Base-by-base conservation (phyloP, 2,888 invertebrate species). In the Drosophila affinis region DNA sequence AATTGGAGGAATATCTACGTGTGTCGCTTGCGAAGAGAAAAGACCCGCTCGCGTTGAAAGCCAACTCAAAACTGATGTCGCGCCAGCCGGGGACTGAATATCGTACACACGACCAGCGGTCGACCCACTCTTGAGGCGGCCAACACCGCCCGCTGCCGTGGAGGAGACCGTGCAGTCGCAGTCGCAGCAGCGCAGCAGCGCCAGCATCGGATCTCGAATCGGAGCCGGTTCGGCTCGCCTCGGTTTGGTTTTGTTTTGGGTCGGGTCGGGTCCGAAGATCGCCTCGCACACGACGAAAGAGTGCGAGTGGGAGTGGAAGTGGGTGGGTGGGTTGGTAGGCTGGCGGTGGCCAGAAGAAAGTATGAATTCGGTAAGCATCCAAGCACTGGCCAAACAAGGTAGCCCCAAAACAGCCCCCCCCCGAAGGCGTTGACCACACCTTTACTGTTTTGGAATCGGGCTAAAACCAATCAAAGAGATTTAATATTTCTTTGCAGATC, bases 11-110 rank as follows among this genome's bases (percentile, higher is more conserved):
- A 88, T 82, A 85, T 87, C 81, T 91, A 92, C 92, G 92, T 92
- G 89, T 91, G 88, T 91, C 91, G 91, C 90, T 91, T 91, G 91
- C 90, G 91, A 90, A 91, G 91, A 92, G 90, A 92, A 69, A 91
- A 91, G 92, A 92, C 92, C 92, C 92, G 92, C 92, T 92, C 92
- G 92, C 92, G 92, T 92, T 92, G 92, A 91, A 91, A 92, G 92
- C 92, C 92, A 92, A 92, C 92, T 92, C 92, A 92, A 92, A 92
- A 92, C 92, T 92, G 90, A 91, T 91, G 90, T 88, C 89, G 90
- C 88, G 89, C 88, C 78, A 91, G 84, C 88, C 67, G 77, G 47
- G 84, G 81, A 74, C 79, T 79, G 87, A 84, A 83, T 87, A 83
- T 83, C 87, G 88, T 82, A 81, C 79, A 47, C 44, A 27, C 52